Evolutionary conservation across 2,113 vertebrate genomes (phyloP), one percentile per base, ranked within the genome.

Genomic region (Corythaixoides concolor): DNA sequence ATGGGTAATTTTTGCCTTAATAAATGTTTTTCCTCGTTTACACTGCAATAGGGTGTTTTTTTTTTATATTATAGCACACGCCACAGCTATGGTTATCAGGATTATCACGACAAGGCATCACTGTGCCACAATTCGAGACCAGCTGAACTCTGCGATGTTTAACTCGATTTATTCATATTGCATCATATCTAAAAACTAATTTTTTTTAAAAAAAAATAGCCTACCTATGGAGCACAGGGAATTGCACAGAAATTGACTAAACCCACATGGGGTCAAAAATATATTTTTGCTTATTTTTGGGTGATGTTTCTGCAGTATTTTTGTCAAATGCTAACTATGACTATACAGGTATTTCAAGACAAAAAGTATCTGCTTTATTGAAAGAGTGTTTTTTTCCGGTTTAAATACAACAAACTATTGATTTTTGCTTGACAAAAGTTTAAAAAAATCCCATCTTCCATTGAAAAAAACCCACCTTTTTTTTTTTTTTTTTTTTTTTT

Each of bases 51-150:
- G 55, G 15, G 6, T 53, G 15, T 82, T 43, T 43, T 43, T 43
- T 43, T 43, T 43, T 43, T 39, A 39, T 39, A 39, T 39, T 39
- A 39, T 83, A 41, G 70, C 50, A 0, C 50, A 3, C 8, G 1
- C 35, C 5, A 58, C 59, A 13, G 56, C 28, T 3, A 5, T 1
- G 2, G 2, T 24, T 1, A 1, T 7, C 41, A 0, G 76, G 41
- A 53, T 47, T 68, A 12, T 69, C 83, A 1, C 7, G 3, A 33
- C 7, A 5, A 24, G 13, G 30, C n/a, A 27, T 62, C 32, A 0
- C 78, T 4, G 10, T 6, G 45, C 45, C 75, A 21, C 68, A 1
- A 2, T 53, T 66, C 15, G 1, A 21, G 35, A 63, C 22, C 56
- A 24, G 15, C 64, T 26, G 20, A 95, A 70, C 50, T 62, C 74